Evolutionary conservation across 2,888 invertebrate genomes (phyloP), one percentile per base, ranked within the genome.

Genomic region (Ochlodes sylvanus): DNA sequence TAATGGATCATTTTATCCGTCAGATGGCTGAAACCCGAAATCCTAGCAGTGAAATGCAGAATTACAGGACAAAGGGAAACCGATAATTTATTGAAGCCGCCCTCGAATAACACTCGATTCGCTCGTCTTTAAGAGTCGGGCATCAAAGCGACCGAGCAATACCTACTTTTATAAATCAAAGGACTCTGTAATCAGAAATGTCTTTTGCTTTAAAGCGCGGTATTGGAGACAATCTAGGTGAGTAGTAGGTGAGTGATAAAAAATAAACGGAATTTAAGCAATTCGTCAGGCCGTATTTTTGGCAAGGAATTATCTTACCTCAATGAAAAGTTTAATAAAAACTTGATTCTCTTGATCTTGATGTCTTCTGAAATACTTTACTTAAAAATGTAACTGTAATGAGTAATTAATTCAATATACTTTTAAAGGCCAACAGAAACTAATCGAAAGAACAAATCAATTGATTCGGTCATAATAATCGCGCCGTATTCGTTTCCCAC

Each of bases 51-150:
- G 27, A 42, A 42, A 32, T 50, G 4, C 52, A 19, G 42, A 42
- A 41, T 60, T 54, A 54, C 42, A 44, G 32, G 47, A 67, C 32
- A 67, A 55, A 32, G 54, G 54, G 54, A 61, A 60, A 17, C 60
- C 57, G 34, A 66, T 66, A 66, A 66, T 66, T 66, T 66, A 66
- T 55, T 67, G 61, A 55, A 61, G 63, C 21, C 21, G 60, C 44
- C 60, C 27, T 21, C 19, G 34, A 66, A 17, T 17, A 66, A 67
- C 55, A 61, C 61, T 67, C 61, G 61, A 67, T 55, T 42, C 52
- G n/a, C 32, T 41, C 54, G 54, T 27, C 54, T 32, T 32, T 54
- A 44, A 7, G 66, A 54, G 32, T 19, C 60, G 54, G 57, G 52
- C 60, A 27, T 67, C 67, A 67, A 61, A 55, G 67, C 54, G 61